phyloP scores from a whole-genome alignment of 2,888 invertebrate species.

The Vandiemenella viatica region DNA sequence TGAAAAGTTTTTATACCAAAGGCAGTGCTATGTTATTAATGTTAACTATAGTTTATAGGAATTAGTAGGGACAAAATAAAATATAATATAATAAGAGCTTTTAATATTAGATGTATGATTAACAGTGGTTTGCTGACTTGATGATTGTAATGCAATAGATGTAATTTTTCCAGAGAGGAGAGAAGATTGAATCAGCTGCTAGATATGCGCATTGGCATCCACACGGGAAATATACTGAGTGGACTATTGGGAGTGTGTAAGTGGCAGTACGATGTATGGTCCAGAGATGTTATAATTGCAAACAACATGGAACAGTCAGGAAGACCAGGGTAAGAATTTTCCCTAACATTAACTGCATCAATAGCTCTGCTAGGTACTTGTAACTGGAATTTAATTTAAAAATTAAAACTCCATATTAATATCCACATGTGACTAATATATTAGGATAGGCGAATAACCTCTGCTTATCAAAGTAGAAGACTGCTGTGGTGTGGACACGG shows the following conservation, averaged over 20 bases:
- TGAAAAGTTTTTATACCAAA: no score
- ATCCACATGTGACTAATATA: no score
- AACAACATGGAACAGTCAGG: slow-evolving; percentile 92
- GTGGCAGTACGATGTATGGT: slow-evolving; percentile 96
- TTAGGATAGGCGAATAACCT: no score
- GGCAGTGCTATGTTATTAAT: no score
- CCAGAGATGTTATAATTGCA: slow-evolving; percentile 84
- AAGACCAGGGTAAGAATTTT: slow-evolving; percentile 55
- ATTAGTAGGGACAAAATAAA: not conserved
- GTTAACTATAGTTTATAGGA: not conserved
- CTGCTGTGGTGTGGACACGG: no score
- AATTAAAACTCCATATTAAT: no score
- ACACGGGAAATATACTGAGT: slow-evolving; percentile 79
- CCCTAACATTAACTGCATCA: no score
- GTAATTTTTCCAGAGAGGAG: slow-evolving; percentile 40
- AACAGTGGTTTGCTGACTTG: no score
- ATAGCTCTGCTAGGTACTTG: no score
- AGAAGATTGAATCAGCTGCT: slow-evolving; percentile 54
- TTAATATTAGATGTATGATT: not conserved
- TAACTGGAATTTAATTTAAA: no score
- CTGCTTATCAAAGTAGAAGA: no score
- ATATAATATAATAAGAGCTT: not conserved
- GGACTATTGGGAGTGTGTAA: slow-evolving; percentile 85
- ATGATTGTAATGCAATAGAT: no score
- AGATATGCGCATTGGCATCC: slow-evolving; percentile 92